A percentile compares a stretch with the other conserved stretches of the same genome.
Evolutionary conservation across 2,113 vertebrate genomes (phyloP).

Genomic region (rabbit (Oryctolagus cuniculus)): mOryCun1.1 NC_091449.1:44331501-44332000

Average conservation of each 20-base stretch:
- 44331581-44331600: constrained; percentile 65
- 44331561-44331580: constrained; percentile 53
- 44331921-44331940: not conserved
- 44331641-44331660: constrained; percentile 61
- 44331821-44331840: not conserved
- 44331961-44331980: constrained; percentile 6
- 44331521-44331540: constrained; percentile 72
- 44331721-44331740: constrained; percentile 47
- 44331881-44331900: constrained; percentile 26
- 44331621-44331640: constrained; percentile 73
- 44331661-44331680: constrained; percentile 16
- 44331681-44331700: constrained; percentile 14
- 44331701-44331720: constrained; percentile 51
- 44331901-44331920: not conserved
- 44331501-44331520: constrained; percentile 55
- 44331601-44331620: constrained; percentile 71
- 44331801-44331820: constrained; percentile 48
- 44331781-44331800: constrained; percentile 66
- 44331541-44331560: constrained; percentile 67
- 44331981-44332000: not conserved
- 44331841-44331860: constrained; percentile 14
- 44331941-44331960: not conserved
- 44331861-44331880: constrained; percentile 30
- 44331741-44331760: constrained; percentile 53
- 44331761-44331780: constrained; percentile 30